Evolutionary conservation across 2,113 vertebrate genomes (phyloP), one percentile per base, ranked within the genome.

Genomic region (Alligator sinensis): DNA sequence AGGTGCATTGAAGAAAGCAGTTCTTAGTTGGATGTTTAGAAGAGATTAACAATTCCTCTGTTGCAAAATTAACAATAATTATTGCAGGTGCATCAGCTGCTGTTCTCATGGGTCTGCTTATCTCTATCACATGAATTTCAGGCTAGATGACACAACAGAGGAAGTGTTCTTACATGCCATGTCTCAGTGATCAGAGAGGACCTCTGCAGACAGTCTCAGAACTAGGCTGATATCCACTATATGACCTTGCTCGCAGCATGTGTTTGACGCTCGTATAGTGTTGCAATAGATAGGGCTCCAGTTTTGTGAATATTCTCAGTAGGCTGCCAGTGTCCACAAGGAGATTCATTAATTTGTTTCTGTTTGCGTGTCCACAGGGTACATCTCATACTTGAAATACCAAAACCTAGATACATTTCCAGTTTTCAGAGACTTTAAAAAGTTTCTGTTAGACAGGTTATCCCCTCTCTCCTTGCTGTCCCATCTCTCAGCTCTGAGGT

Each of bases 381-480:
- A 18, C 59, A 75, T 22, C 21, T 3, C 9, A 3, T 7, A 68
- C 57, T 1, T 21, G 4, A 74, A 76, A 54, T 47, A 78, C 2
- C 80, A 55, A 64, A 47, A 4, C 4, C 22, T 38, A 9, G 68
- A 38, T 47, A 47, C 30, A 72, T n/a, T 12, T 30, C 68, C 34
- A 72, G 34, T 11, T 59, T 57, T 59, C 54, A n/a, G 19, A 30
- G 28, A 58, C 21, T 8, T 22, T n/a, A 8, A 64, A 10, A 5
- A 0, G 2, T 3, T 58, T 61, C 0, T 3, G 61, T 70, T 25
- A 54, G 30, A 88, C 57, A 61, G 5, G 25, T 24, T 13, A 7
- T 24, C 75, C 24, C 78, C 66, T 54, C 54, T 15, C 38, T 28
- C 60, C 14, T 75, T 72, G 19, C 70, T n/a, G 11, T 62, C 27